Percentiles rank a stretch among this genome's conserved stretches.
Conservation (phyloP, 2,113 vertebrate species). For the Nothoprocta pentlandii region DNA sequence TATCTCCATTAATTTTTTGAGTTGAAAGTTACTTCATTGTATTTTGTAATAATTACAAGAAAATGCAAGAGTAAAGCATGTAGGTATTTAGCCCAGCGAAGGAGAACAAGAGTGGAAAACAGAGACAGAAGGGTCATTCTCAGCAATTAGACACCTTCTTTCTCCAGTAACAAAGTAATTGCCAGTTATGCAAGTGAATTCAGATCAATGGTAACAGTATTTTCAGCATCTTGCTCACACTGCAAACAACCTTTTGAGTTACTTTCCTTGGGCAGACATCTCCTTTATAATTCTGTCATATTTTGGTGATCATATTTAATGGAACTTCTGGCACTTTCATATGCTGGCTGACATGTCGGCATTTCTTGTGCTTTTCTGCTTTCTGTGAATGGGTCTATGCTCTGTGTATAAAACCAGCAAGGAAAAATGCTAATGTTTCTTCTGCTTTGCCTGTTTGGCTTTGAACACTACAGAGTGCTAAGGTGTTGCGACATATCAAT, state of each 20-base stretch:
- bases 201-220: not conserved
- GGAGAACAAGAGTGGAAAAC: slow-evolving; percentile 10
- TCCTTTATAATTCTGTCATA: not conserved
- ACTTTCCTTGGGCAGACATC: not conserved
- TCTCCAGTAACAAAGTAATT: slow-evolving; percentile 27
- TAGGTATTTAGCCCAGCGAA: not conserved
- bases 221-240: not conserved
- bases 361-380: not conserved
- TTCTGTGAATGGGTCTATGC: not conserved
- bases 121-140: slow-evolving; percentile 3
- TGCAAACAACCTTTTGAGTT: not conserved
- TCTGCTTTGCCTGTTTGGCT: not conserved
- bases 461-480: not conserved
- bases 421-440: not conserved
- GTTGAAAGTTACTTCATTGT: not conserved
- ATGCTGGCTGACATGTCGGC: not conserved
- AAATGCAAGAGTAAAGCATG: not conserved
- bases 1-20: not conserved
- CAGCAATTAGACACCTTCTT: slow-evolving; percentile 34
- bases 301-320: not conserved
- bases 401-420: not conserved
- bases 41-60: not conserved
- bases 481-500: slow-evolving; percentile 1
- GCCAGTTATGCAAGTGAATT: not conserved
- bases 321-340: not conserved